Conservation (phyloP, 1,140 invertebrate genomes). For the Hycleus phaleratus region DNA sequence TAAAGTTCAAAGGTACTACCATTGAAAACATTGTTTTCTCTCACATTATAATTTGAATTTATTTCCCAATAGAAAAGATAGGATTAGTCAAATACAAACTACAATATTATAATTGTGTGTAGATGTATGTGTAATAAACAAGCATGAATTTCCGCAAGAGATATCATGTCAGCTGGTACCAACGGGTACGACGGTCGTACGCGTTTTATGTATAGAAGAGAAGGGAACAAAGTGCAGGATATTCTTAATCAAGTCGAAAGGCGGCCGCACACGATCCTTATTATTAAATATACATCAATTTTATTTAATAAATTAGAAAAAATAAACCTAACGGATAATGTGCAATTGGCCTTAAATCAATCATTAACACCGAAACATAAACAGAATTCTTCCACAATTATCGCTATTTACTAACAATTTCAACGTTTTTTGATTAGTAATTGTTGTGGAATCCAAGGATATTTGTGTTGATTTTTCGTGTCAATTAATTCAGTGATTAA, state of each 20-base stretch:
- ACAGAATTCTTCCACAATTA: neutral
- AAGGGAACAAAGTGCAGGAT: slow-evolving; percentile 19
- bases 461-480: too few relatives aligned
- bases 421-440: too few relatives aligned
- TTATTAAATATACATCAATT: neutral
- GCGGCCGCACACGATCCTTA: neutral
- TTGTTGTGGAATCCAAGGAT: too few relatives aligned
- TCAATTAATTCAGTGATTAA: too few relatives aligned
- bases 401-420: too few relatives aligned
- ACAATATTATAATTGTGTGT: neutral
- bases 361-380: too few relatives aligned
- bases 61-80: neutral
- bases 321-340: neutral
- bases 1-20: neutral
- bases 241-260: slow-evolving; percentile 17
- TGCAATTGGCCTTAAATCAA: neutral
- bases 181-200: slow-evolving; percentile 18
- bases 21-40: neutral
- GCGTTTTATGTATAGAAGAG: slow-evolving; percentile 1
- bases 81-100: neutral
- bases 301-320: neutral
- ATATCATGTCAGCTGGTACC: slow-evolving; percentile 18
- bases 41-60: neutral
- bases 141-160: slow-evolving; percentile 12
- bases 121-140: neutral